Percentiles rank a stretch among this genome's conserved stretches.
Evolutionary conservation across 2,888 invertebrate genomes (phyloP).

Genomic region (Drosophila lacicola): DNA sequence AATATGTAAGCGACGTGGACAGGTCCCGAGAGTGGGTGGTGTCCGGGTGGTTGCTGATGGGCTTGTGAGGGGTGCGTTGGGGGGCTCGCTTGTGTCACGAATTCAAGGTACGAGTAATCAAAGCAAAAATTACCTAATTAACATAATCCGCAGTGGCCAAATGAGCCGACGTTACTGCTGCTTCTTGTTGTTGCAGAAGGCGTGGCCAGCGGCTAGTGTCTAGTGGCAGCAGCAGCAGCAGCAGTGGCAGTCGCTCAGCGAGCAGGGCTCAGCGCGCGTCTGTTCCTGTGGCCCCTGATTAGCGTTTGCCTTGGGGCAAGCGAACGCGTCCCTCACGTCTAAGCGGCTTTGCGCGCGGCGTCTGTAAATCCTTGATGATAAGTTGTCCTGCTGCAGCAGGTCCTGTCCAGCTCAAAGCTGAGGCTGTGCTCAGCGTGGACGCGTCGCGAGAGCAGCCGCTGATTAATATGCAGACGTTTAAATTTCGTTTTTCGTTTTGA

Average conservation of each 20-base stretch:
- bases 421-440: constrained; percentile 22
- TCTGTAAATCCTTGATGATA: constrained; percentile 75
- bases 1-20: constrained; percentile 70
- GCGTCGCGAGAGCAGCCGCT: constrained; percentile 38
- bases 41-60: not conserved
- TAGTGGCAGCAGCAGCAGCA: constrained; percentile 7
- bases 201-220: constrained; percentile 31
- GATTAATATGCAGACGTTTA: constrained; percentile 80
- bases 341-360: constrained; percentile 52
- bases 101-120: constrained; percentile 75
- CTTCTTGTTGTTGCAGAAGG: constrained; percentile 28
- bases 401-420: constrained; percentile 10
- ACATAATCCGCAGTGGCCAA: constrained; percentile 82
- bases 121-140: constrained; percentile 82
- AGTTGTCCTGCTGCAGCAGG: constrained; percentile 58
- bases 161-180: constrained; percentile 62
- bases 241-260: constrained; percentile 8
- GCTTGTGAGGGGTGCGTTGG: not conserved
- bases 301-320: constrained; percentile 54
- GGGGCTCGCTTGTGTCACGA: constrained; percentile 2
- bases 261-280: constrained; percentile 7
- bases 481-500: constrained; percentile 64
- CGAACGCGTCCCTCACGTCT: constrained; percentile 39
- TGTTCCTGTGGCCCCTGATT: constrained; percentile 68
- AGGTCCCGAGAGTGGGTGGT: not conserved